These are phyloP conservation scores for Micromesistius poutassou DNA, from an alignment of 2,797 vertebrate species.

Conservation along the genomic window DNA sequence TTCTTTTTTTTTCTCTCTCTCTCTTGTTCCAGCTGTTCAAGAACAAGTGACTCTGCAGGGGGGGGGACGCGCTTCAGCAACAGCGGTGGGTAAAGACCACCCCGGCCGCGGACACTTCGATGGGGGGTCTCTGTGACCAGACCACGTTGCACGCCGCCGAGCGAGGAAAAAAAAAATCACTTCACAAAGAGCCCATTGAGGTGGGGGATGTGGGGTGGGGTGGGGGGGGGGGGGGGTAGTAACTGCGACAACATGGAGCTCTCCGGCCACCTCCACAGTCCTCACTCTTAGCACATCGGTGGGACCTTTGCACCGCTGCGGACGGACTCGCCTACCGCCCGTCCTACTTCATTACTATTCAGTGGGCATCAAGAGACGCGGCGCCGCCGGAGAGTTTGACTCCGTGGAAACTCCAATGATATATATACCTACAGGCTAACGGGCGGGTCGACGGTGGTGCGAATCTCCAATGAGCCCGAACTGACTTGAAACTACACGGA, in stretches of 20 bases:
- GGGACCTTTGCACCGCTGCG: slow-evolving; percentile 59
- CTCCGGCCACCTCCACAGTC: slow-evolving; percentile 22
- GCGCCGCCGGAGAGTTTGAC: not conserved
- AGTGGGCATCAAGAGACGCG: not conserved
- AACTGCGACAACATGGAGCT: not conserved
- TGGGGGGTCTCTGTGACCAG: slow-evolving; percentile 6
- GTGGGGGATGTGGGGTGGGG: not conserved
- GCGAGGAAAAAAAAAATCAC: slow-evolving; percentile 7
- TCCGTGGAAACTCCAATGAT: not conserved
- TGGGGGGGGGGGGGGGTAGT: not conserved
- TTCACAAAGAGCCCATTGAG: slow-evolving; percentile 39
- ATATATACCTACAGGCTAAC: not conserved
- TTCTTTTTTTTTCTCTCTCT: not conserved
- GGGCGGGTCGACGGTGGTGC: not conserved
- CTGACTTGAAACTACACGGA: not conserved
- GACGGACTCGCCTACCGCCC: not conserved
- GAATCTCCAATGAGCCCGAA: too few species aligned
- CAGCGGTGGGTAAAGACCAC: not conserved
- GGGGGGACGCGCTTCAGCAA: not conserved
- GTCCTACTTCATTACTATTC: not conserved
- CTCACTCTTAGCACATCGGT: slow-evolving; percentile 13
- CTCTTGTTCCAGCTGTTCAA: slow-evolving; percentile 36
- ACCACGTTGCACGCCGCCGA: slow-evolving; percentile 26
- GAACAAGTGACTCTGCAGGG: slow-evolving; percentile 1
- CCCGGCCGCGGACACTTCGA: not conserved